Base-by-base conservation (phyloP, 1,140 invertebrate species). In the Cydia fagiglandana region DNA sequence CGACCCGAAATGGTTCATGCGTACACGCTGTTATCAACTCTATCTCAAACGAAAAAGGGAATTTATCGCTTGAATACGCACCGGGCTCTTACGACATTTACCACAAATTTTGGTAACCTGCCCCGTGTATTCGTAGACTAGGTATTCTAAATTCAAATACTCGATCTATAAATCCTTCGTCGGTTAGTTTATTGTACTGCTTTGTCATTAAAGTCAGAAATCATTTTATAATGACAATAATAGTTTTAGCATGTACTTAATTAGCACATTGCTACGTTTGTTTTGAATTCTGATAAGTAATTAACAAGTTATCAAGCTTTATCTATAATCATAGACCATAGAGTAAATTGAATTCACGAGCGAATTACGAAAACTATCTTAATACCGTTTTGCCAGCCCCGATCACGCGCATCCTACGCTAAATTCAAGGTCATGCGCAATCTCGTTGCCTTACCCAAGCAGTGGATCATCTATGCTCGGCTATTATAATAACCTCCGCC, bases 201-300 rank as follows among this genome's bases (percentile, higher is more conserved):
- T 87, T 87, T 88, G 87, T 89, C 88, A 88, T 84, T 83, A 84
- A 84, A 85, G 86, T 88, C 84, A 73, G 77, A 80, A 83, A 87
- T 84, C 78, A 84, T 86, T 80, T 84, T 84, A 83, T 83, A 84
- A 80, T 83, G 81, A 84, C 80, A 83, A 80, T 83, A 53, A 53
- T 53, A 73, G 80, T 80, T 86, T 83, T 86, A 84, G 20, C 41
- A 28, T 73, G 47, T 53, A 3, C 17, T 61, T 61, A 47, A 73
- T 41, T 73, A 45, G 73, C 13, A 50, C 73, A 73, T 47, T 53
- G 73, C 17, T 73, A 76, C 70, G 73, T 78, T 75, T 73, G 53
- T 56, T 56, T 56, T 73, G 73, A 75, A 75, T 75, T 64, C 66
- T 75, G 68, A 73, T 73, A 76, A 77, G 15, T 76, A 30, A 30